phyloP scores from a whole-genome alignment of 2,797 vertebrate genomes.

The Jordanella pulchra region DNA sequence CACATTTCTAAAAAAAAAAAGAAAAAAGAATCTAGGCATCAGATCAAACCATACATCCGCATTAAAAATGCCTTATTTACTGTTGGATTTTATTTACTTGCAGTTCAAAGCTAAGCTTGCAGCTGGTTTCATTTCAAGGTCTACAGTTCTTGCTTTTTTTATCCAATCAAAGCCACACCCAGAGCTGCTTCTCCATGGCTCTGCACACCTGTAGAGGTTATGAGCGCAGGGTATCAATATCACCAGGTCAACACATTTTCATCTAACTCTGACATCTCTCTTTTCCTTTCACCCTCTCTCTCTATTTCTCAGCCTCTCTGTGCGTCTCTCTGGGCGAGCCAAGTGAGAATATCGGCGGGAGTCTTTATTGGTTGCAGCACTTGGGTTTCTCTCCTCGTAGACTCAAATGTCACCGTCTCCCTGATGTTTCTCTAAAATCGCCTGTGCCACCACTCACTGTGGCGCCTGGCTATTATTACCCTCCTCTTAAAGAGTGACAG shows the following conservation, averaged over 20 bases:
- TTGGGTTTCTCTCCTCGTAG: constrained; percentile 74
- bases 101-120: constrained; percentile 34
- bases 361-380: constrained; percentile 77
- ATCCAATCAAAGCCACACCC: constrained; percentile 62
- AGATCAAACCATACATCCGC: neutral
- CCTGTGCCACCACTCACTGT: constrained; percentile 77
- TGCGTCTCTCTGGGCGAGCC: constrained; percentile 54
- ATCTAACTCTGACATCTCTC: constrained; percentile 73
- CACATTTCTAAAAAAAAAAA: neutral
- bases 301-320: constrained; percentile 33
- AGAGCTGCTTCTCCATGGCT: constrained; percentile 55
- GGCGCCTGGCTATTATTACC: constrained; percentile 83
- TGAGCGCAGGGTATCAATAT: constrained; percentile 72
- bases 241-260: constrained; percentile 78
- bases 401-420: constrained; percentile 82
- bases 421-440: constrained; percentile 80
- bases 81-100: constrained; percentile 20
- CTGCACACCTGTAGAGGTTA: constrained; percentile 74
- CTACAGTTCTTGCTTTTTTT: constrained; percentile 54
- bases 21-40: neutral
- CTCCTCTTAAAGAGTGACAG: constrained; percentile 83
- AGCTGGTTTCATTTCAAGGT: constrained; percentile 34
- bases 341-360: constrained; percentile 72
- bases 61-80: constrained; percentile 18
- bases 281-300: constrained; percentile 37